These are phyloP conservation scores for Rutpela maculata DNA, from an alignment of 2,888 invertebrate species.

Conservation along the genomic window DNA sequence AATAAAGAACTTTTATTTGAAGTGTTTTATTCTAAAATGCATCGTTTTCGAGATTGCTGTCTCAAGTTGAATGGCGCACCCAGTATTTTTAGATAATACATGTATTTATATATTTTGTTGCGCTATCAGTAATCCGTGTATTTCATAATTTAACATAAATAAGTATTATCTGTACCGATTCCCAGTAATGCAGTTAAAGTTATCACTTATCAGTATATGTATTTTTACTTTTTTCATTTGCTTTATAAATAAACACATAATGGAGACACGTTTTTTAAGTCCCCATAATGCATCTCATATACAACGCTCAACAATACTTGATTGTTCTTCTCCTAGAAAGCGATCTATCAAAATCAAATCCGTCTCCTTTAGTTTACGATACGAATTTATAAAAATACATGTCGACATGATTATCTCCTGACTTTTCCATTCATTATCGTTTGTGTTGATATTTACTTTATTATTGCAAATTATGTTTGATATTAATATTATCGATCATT, in stretches of 20 bases:
- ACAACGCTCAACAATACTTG: conserved; percentile 16
- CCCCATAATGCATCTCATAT: conserved; percentile 24
- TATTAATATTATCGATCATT: conserved; percentile 4
- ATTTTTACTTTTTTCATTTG: conserved; percentile 28
- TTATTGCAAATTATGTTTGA: conserved; percentile 30
- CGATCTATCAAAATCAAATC: conserved; percentile 23
- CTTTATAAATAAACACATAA: conserved; percentile 32
- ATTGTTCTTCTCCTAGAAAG: conserved; percentile 30
- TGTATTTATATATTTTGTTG: neutral
- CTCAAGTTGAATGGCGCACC: no score
- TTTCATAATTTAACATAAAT: conserved; percentile 40
- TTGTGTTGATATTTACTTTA: conserved; percentile 5
- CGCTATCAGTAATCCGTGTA: neutral
- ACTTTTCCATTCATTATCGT: conserved; percentile 34
- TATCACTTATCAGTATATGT: conserved; percentile 27
- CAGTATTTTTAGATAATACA: no score
- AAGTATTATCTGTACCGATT: conserved; percentile 14
- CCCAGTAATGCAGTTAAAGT: conserved; percentile 34
- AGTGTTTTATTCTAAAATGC: no score
- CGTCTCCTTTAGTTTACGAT: conserved; percentile 25
- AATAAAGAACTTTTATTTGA: no score
- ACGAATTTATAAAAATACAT: neutral
- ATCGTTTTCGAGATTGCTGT: no score
- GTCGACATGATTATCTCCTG: conserved; percentile 12
- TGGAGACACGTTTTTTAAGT: conserved; percentile 38